Percentiles rank a stretch among this genome's conserved stretches.
Evolutionary conservation across 1,140 invertebrate species (phyloP).

Genomic region (Drosophila auraria): DNA sequence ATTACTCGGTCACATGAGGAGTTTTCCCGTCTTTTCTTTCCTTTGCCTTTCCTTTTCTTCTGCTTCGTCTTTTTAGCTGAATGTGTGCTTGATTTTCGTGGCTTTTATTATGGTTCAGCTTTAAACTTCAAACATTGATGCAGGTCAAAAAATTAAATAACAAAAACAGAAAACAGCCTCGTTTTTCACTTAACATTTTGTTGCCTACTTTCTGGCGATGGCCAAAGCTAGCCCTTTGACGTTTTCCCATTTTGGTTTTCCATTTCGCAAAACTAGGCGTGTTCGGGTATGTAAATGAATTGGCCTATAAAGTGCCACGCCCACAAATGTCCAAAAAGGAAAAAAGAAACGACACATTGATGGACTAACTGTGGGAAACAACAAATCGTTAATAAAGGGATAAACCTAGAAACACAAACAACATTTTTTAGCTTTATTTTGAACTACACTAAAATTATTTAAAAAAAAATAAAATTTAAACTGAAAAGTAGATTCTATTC

Average conservation of each 20-base stretch:
- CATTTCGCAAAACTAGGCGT: conserved; percentile 5
- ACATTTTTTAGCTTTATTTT: not conserved
- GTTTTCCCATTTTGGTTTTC: not conserved
- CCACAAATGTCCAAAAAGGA: not conserved
- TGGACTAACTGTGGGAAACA: conserved; percentile 1
- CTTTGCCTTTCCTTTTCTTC: conserved; percentile 48
- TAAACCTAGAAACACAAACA: too few relatives aligned
- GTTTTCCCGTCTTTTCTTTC: conserved; percentile 48
- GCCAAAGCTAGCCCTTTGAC: not conserved
- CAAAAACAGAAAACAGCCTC: conserved; percentile 20
- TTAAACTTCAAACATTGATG: conserved; percentile 51
- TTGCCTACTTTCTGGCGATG: conserved; percentile 59
- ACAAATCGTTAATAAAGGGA: not conserved
- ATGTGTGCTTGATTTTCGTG: conserved; percentile 56
- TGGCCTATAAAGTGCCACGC: not conserved
- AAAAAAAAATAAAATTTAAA: too few relatives aligned
- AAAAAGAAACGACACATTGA: not conserved
- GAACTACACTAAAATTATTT: too few relatives aligned
- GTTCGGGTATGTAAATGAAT: conserved; percentile 30
- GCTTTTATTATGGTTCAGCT: conserved; percentile 71
- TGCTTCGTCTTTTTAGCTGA: conserved; percentile 25
- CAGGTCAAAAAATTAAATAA: conserved; percentile 45
- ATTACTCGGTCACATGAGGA: conserved; percentile 80
- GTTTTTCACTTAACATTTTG: conserved; percentile 26
- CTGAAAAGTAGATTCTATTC: too few relatives aligned